Conservation (phyloP, 2,888 invertebrate species). For the Tetragonisca angustula region DNA sequence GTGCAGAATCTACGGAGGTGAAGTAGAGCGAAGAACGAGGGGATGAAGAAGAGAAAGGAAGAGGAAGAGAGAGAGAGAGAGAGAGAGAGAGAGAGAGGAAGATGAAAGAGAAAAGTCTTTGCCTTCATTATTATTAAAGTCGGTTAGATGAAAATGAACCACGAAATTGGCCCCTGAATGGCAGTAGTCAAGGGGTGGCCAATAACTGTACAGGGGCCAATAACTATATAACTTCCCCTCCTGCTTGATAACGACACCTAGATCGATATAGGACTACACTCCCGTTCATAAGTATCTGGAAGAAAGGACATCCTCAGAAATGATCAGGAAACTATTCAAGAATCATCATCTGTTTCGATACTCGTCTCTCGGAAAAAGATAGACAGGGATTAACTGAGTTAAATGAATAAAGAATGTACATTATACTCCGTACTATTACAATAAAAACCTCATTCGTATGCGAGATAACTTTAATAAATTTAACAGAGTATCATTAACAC, state of each 20-base stretch:
- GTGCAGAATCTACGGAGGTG: background rate
- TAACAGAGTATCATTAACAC: no score
- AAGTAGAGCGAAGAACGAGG: background rate
- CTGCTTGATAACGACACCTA: conserved; percentile 70
- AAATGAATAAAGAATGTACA: no score
- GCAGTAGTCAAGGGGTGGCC: conserved; percentile 59
- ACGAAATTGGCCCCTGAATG: conserved; percentile 72
- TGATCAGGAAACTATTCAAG: no score
- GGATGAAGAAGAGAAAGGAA: background rate
- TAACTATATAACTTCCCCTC: conserved; percentile 70
- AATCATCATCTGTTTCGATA: no score
- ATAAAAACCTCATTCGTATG: no score
- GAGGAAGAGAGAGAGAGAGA: no score
- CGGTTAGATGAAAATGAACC: conserved; percentile 71
- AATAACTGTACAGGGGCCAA: conserved; percentile 73
- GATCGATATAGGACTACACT: conserved; percentile 68
- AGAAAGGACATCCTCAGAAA: no score
- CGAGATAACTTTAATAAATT: no score
- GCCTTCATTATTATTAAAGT: conserved; percentile 73
- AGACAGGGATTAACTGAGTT: no score
- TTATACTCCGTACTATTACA: no score
- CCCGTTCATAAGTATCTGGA: no score
- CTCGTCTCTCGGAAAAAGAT: no score
- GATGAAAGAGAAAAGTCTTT: conserved; percentile 50
- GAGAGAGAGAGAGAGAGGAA: background rate